phyloP scores from a whole-genome alignment of 2,113 vertebrate species.

The Crotophaga sulcirostris region DNA sequence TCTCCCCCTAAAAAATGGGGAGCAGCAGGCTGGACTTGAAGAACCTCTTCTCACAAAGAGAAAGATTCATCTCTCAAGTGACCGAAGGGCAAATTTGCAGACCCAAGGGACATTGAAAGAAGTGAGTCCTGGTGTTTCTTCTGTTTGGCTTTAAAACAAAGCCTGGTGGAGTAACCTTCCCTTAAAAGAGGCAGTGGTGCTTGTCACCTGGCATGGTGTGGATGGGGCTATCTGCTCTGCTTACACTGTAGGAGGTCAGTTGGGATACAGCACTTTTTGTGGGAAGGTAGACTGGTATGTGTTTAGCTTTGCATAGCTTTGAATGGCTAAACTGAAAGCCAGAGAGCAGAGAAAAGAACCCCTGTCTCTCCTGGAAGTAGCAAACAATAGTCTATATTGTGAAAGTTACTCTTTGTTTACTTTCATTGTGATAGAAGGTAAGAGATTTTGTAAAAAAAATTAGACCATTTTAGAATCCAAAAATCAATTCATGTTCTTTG shows the following conservation, averaged over 20 bases:
- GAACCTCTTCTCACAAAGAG: background rate
- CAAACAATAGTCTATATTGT: background rate
- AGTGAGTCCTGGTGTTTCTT: background rate
- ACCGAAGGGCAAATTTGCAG: background rate
- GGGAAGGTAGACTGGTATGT: background rate
- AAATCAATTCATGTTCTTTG: background rate
- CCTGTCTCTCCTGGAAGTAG: background rate
- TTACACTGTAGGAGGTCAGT: rapidly evolving
- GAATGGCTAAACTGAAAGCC: background rate
- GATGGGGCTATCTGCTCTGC: background rate
- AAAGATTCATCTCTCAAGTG: background rate
- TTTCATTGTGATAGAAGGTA: background rate
- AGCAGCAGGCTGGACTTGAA: background rate
- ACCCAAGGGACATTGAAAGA: background rate
- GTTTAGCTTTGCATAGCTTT: background rate
- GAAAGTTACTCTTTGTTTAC: background rate
- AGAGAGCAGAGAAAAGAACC: background rate
- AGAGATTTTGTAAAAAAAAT: background rate
- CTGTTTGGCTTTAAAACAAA: background rate
- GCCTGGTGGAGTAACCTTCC: background rate
- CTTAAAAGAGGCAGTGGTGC: background rate
- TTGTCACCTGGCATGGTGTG: rapidly evolving
- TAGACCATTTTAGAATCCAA: background rate
- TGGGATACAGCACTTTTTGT: background rate
- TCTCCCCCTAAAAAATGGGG: background rate